Evolutionary conservation across 2,113 vertebrate species (phyloP), one percentile per base, ranked within the genome.

Genomic region (Alligator mississippiensis): DNA sequence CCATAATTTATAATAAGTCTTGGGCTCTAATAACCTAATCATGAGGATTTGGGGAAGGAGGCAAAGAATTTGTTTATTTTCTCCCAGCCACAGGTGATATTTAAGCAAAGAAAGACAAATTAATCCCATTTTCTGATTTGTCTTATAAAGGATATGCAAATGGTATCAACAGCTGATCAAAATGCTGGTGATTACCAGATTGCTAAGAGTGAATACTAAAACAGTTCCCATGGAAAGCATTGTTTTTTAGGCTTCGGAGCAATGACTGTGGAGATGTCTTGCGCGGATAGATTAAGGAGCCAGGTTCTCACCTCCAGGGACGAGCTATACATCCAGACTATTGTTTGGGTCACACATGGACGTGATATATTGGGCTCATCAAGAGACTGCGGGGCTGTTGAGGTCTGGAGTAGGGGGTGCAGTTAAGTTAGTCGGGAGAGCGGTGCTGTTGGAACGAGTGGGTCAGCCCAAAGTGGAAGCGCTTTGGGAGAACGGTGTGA

Each of bases 51-150:
- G 94, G 83, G 90, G 77, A 88, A 70, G 89, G 93, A 94, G 90
- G 83, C 62, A 60, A 88, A 57, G 83, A 59, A 30, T 93, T 89
- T 90, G 90, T 95, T 96, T 94, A 89, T 88, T 90, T 93, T 81
- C 30, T 81, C 60, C 76, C 63, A 77, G 93, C 91, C 91, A 93
- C 90, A 96, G 93, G 95, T 97, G 96, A 83, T 95, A 82, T 17
- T 3, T 2, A 88, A 91, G 87, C 1, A 24, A 82, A 88, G 90
- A 87, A 79, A 89, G 84, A 91, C 80, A 88, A 93, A 93, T 84
- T 79, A 96, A 96, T 96, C 93, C 92, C 77, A 77, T 74, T 83
- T 91, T 28, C 90, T 92, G 94, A 90, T 95, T 95, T 86, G 93
- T 89, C 87, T 94, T 58, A 62, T 55, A 86, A 84, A 95, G 91